These are phyloP conservation scores for Orcinus orca DNA, from an alignment of 2,113 vertebrate species.

Conservation along the genomic window DNA sequence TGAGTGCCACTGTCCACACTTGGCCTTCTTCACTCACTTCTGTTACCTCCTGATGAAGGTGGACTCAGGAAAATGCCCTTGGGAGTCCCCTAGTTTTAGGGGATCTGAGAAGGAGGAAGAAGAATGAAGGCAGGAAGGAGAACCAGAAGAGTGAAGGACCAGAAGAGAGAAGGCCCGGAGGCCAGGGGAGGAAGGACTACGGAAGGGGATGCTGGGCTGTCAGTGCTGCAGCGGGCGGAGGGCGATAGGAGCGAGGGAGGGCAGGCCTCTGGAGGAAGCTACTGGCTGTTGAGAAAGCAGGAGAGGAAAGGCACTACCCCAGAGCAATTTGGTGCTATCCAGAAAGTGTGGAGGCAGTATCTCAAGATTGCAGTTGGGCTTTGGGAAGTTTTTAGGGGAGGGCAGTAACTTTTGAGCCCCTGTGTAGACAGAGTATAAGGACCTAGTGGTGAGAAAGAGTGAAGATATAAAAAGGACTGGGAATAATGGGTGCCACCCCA, in stretches of 20 bases:
- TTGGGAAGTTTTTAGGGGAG: not conserved
- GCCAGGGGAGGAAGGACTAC: not conserved
- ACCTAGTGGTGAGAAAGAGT: not conserved
- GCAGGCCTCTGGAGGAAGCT: not conserved
- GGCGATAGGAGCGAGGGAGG: not conserved
- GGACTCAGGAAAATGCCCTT: not conserved
- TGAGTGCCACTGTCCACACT: not conserved
- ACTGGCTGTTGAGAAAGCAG: not conserved
- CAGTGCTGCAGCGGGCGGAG: not conserved
- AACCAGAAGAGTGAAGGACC: not conserved
- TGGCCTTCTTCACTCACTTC: not conserved
- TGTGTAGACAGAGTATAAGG: not conserved
- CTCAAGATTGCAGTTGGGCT: not conserved
- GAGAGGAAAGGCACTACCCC: not conserved
- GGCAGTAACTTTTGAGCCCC: not conserved
- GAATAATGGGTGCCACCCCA: not conserved
- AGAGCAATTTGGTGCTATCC: not conserved
- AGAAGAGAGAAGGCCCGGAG: not conserved
- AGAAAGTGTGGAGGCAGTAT: not conserved
- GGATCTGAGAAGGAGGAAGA: not conserved
- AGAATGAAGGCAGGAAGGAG: not conserved
- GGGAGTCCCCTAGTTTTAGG: not conserved
- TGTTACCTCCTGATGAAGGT: not conserved
- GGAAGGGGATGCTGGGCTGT: not conserved
- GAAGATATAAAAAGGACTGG: not conserved